Percentiles rank a stretch among this genome's conserved stretches.
Conservation (phyloP, 2,888 invertebrate species). For the Cosmia trapezina region DNA sequence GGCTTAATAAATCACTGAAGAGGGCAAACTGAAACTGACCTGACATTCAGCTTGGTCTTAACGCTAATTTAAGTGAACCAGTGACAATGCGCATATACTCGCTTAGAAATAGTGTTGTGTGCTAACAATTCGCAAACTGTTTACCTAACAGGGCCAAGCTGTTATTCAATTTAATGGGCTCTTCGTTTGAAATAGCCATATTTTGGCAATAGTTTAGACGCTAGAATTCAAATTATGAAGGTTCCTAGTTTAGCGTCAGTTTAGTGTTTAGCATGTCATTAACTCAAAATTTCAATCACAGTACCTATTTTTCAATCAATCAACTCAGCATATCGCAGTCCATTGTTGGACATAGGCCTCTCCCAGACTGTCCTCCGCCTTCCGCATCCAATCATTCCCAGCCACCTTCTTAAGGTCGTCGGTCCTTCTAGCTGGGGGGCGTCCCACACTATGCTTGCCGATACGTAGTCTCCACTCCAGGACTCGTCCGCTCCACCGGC, state of each 20-base stretch:
- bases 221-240: conserved; percentile 24
- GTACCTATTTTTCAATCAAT: no score
- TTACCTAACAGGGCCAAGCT: conserved; percentile 1
- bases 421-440: no score
- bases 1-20: conserved; percentile 1
- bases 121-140: conserved; percentile 1
- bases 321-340: no score
- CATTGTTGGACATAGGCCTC: no score
- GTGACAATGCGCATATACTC: not conserved
- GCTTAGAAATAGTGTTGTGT: conserved; percentile 6
- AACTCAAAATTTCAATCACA: no score
- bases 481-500: no score
- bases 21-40: not conserved
- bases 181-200: conserved; percentile 24
- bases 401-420: no score
- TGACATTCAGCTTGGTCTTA: conserved; percentile 13
- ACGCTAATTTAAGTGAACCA: conserved; percentile 22
- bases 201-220: conserved; percentile 20
- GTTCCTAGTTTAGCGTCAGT: conserved; percentile 12
- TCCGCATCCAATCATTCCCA: no score
- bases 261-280: not conserved
- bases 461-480: no score
- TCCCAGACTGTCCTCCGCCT: no score
- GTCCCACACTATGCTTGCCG: no score
- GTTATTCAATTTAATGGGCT: conserved; percentile 32